Conservation (phyloP, 2,888 invertebrate genomes). For the Steinernema scapterisci region DNA sequence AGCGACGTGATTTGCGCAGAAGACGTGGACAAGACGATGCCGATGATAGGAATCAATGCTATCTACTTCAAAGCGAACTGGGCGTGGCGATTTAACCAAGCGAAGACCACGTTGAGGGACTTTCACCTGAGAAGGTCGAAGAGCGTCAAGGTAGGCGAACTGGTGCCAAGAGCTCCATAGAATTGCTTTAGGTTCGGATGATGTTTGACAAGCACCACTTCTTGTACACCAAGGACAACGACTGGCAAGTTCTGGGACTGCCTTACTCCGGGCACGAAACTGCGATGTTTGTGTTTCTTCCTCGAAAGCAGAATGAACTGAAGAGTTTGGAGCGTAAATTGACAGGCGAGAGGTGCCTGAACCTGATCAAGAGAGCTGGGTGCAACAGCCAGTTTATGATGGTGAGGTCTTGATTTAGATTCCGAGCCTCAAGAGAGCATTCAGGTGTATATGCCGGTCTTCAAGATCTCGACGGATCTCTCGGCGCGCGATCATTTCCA, state of each 20-base stretch:
- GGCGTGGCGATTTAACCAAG: neutral
- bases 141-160: neutral
- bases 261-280: neutral
- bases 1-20: neutral
- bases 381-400: neutral
- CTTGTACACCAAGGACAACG: neutral
- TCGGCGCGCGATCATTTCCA: neutral
- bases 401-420: neutral
- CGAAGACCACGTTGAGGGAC: neutral
- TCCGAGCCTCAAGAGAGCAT: neutral
- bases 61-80: neutral
- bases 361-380: neutral
- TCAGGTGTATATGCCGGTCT: neutral
- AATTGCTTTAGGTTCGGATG: no score
- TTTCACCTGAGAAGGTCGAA: neutral
- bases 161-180: no score
- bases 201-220: neutral
- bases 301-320: neutral
- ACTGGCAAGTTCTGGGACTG: neutral
- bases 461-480: neutral
- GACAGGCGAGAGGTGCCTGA: neutral
- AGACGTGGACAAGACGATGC: neutral
- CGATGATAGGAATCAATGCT: neutral
- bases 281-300: constrained; percentile 3
- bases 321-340: neutral